Evolutionary conservation across 2,113 vertebrate species (phyloP).

Genomic region (Trinectes maculatus): DNA sequence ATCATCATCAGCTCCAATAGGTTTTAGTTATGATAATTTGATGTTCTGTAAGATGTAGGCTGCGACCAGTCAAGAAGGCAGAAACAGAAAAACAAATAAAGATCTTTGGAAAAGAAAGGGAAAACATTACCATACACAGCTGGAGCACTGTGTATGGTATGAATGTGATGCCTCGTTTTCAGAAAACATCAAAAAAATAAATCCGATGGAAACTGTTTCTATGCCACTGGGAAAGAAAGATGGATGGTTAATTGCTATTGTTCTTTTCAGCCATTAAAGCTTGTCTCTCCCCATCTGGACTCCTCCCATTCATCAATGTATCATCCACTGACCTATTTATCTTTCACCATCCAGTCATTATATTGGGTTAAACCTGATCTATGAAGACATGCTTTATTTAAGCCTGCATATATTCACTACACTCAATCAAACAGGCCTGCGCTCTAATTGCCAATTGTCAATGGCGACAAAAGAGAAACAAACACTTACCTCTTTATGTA

Average conservation of each 20-base stretch:
- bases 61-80: slow-evolving; percentile 77
- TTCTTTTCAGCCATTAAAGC: slow-evolving; percentile 65
- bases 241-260: slow-evolving; percentile 76
- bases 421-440: slow-evolving; percentile 6
- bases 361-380: background rate
- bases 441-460: slow-evolving; percentile 3
- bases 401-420: slow-evolving; percentile 17
- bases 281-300: no score
- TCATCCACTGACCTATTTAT: slow-evolving; percentile 7
- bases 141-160: slow-evolving; percentile 79
- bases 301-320: slow-evolving; percentile 4
- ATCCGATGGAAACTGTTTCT: slow-evolving; percentile 71
- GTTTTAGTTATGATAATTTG: slow-evolving; percentile 46
- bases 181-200: slow-evolving; percentile 69
- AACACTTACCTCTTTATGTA: slow-evolving; percentile 94
- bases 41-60: slow-evolving; percentile 80
- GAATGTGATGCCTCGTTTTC: slow-evolving; percentile 76
- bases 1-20: slow-evolving; percentile 47
- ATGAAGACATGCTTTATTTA: slow-evolving; percentile 33
- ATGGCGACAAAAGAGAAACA: background rate
- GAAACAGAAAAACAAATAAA: slow-evolving; percentile 72
- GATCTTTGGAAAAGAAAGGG: slow-evolving; percentile 57
- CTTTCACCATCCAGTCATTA: slow-evolving; percentile 8
- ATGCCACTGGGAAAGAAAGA: slow-evolving; percentile 67
- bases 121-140: slow-evolving; percentile 80